Conservation (phyloP, 2,888 invertebrate genomes). For the Ariolimax columbianus region DNA sequence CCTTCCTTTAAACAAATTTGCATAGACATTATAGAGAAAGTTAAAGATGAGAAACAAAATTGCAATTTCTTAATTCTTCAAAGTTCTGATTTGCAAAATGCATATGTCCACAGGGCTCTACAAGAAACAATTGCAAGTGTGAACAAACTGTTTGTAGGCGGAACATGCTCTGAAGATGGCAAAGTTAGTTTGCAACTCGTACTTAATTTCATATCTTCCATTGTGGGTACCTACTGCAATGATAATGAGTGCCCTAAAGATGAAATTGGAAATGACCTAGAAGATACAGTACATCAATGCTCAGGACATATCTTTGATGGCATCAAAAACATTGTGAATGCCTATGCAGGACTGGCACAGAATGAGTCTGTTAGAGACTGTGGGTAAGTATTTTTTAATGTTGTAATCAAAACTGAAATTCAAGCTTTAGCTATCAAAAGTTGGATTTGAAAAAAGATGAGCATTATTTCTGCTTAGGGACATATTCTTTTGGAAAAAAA, state of each 20-base stretch:
- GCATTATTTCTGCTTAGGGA: background rate
- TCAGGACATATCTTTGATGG: conserved; percentile 33
- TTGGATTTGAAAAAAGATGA: background rate
- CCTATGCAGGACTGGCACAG: conserved; percentile 10
- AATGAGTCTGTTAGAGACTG: conserved; percentile 3
- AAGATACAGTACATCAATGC: background rate
- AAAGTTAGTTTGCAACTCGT: background rate
- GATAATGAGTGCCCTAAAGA: background rate
- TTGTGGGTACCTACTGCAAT: conserved; percentile 28
- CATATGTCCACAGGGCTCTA: conserved; percentile 14
- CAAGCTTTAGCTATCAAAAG: background rate
- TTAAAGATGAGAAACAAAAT: background rate
- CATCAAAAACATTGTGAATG: conserved; percentile 29
- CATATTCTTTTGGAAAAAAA: background rate
- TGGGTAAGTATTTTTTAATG: conserved; percentile 27
- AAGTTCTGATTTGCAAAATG: background rate
- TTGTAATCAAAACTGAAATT: background rate
- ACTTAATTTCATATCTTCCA: background rate
- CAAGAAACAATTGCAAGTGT: conserved; percentile 23
- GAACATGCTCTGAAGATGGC: conserved; percentile 21
- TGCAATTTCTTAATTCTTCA: background rate
- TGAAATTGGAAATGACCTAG: too few species aligned
- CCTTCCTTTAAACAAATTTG: too few species aligned
- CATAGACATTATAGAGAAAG: too few species aligned
- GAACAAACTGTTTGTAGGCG: background rate